These are phyloP conservation scores for Vicugna pacos DNA, from an alignment of 2,113 vertebrate genomes.

Conservation along the genomic window DNA sequence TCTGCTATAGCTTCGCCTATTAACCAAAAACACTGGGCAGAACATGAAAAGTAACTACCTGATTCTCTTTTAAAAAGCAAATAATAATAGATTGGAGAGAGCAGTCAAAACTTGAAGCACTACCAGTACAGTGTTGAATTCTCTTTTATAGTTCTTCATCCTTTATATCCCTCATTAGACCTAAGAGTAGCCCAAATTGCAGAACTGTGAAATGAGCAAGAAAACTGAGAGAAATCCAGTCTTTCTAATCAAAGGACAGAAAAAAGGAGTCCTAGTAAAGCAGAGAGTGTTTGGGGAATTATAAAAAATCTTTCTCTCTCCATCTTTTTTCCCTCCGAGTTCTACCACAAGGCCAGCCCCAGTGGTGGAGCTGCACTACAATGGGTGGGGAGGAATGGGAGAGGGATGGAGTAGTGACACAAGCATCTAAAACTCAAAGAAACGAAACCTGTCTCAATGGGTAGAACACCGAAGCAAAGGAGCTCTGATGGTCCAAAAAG, in stretches of 20 bases:
- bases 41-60: neutral
- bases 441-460: neutral
- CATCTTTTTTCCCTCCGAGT: neutral
- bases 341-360: neutral
- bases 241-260: neutral
- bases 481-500: neutral
- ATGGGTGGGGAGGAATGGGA: too few species aligned
- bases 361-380: neutral
- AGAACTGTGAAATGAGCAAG: neutral
- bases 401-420: too few species aligned
- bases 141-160: neutral
- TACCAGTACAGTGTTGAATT: neutral
- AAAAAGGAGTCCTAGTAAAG: neutral
- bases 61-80: neutral
- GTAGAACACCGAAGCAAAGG: neutral
- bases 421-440: neutral
- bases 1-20: neutral
- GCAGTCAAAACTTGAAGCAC: neutral
- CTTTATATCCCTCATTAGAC: neutral
- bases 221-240: neutral
- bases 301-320: neutral
- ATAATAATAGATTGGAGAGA: neutral
- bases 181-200: neutral
- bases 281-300: neutral
- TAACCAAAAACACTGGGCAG: neutral